Base-by-base conservation (phyloP, 2,113 vertebrate genomes). In the Oenanthe melanoleuca region DNA sequence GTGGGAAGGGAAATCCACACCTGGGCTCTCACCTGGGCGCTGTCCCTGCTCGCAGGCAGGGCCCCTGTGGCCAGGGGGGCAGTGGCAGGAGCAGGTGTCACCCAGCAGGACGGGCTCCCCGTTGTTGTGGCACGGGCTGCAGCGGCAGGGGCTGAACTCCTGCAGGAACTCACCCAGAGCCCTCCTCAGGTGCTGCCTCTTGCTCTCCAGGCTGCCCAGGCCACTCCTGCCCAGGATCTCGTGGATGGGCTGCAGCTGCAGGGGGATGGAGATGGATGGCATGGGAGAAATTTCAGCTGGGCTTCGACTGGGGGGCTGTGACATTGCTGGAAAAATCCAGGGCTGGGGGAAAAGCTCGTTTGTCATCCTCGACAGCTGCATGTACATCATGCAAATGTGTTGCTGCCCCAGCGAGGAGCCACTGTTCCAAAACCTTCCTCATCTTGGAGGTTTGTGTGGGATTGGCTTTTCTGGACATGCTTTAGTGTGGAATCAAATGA, bases 141-240 rank as follows among this genome's bases (percentile, higher is more conserved):
- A 99, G 94, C 95, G 98, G 50, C 99, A 99, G n/a, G 98, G 14
- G 3, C 98, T 97, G 82, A 99, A 99, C 79, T 99, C 98, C 91
- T 83, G 75, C 96, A 98, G 55, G 66, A 99, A 99, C 65, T 99
- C 98, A 0, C 98, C 98, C 95, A 97, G 94, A 19, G 98, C 99
- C 50, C 17, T 84, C 74, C 66, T 97, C 93, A 99, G 69, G 95
- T 99, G 97, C 73, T 89, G 95, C 81, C 97, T 17, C 67, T 99
- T 98, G 11, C 44, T 57, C 64, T 98, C 97, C 37, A 97, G 24
- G 31, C 77, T 16, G 2, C 94, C 97, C 0, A 98, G 97, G 42
- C 92, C 96, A 79, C 98, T 98, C 53, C 98, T 95, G 28, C 65
- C 92, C 40, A 99, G 95, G 19, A 99, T 85, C 92, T 99, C 98